A percentile compares a stretch with the other conserved stretches of the same genome.
These are phyloP conservation scores for Sparidentex hasta DNA, from an alignment of 2,797 vertebrate species.

Conservation along the genomic window DNA sequence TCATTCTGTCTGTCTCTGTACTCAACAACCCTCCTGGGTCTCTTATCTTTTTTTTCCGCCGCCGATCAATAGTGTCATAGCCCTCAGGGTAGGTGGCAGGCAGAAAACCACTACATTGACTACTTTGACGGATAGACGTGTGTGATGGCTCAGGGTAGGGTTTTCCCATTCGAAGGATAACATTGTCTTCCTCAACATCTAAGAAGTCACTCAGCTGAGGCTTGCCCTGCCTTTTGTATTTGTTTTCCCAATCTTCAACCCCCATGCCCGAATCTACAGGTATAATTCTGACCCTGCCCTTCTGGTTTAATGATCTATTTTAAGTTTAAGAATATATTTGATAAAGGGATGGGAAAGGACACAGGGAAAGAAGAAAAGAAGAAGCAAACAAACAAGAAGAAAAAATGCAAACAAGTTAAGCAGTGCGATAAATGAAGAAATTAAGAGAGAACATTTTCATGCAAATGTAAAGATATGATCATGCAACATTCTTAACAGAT, in stretches of 20 bases:
- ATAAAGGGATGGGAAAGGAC: slow-evolving; percentile 65
- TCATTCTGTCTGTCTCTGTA: slow-evolving; percentile 47
- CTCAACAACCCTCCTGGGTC: slow-evolving; percentile 68
- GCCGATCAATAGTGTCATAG: slow-evolving; percentile 91
- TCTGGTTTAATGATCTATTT: slow-evolving; percentile 86
- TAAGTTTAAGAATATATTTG: slow-evolving; percentile 39
- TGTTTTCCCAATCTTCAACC: slow-evolving; percentile 89
- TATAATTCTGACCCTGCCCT: slow-evolving; percentile 91
- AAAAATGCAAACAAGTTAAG: slow-evolving; percentile 73
- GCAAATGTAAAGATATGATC: slow-evolving; percentile 37
- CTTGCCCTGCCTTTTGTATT: slow-evolving; percentile 86
- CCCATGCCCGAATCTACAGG: slow-evolving; percentile 90
- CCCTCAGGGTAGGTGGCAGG: slow-evolving; percentile 88
- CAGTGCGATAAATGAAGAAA: slow-evolving; percentile 45
- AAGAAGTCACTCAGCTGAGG: slow-evolving; percentile 88
- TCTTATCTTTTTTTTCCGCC: slow-evolving; percentile 87
- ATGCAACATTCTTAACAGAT: neutral
- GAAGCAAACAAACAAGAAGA: slow-evolving; percentile 69
- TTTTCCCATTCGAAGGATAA: slow-evolving; percentile 72
- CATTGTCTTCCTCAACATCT: slow-evolving; percentile 81
- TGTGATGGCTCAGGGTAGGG: slow-evolving; percentile 57
- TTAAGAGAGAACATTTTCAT: slow-evolving; percentile 53
- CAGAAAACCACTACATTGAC: slow-evolving; percentile 67
- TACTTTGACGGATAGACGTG: slow-evolving; percentile 56
- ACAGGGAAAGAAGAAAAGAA: slow-evolving; percentile 70